phyloP scores from a whole-genome alignment of 2,888 invertebrate species.

The Andrena trimmerana region DNA sequence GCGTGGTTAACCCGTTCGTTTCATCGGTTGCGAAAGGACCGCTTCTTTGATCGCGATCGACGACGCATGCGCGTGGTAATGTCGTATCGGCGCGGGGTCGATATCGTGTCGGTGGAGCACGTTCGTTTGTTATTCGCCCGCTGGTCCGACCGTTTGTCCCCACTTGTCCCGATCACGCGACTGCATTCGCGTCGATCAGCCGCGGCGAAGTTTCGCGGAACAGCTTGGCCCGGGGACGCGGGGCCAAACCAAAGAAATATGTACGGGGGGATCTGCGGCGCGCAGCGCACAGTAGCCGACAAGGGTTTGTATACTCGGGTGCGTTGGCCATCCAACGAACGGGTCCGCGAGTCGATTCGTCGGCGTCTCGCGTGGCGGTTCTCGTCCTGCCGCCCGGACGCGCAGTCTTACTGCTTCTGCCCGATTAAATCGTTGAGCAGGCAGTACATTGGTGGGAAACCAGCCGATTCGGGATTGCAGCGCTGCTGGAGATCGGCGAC shows the following conservation, averaged over 20 bases:
- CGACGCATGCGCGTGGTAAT: constrained; percentile 6
- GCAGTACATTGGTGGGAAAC: not conserved
- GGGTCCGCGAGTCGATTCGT: not conserved
- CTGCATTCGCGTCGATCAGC: not conserved
- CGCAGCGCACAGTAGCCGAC: not conserved
- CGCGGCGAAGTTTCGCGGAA: not conserved
- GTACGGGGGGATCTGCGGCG: not conserved
- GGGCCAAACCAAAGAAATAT: not conserved
- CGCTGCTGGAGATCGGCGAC: not conserved
- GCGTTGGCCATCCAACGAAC: not conserved
- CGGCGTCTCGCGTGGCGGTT: not conserved
- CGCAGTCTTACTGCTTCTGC: too few species aligned
- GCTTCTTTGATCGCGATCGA: constrained; percentile 35
- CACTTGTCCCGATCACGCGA: not conserved
- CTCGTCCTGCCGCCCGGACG: not conserved
- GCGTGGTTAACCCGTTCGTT: constrained; percentile 29
- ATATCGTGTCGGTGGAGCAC: not conserved
- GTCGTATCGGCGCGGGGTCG: not conserved
- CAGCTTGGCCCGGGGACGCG: not conserved
- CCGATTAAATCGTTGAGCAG: constrained; percentile 29
- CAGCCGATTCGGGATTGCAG: not conserved
- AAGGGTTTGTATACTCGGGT: not conserved
- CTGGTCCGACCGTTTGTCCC: not conserved
- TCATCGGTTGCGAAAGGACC: constrained; percentile 10
- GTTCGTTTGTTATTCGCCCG: not conserved